A percentile compares a stretch with the other conserved stretches of the same genome.
phyloP scores from a whole-genome alignment of 2,888 invertebrate species.

The Eupithecia centaureata region DNA sequence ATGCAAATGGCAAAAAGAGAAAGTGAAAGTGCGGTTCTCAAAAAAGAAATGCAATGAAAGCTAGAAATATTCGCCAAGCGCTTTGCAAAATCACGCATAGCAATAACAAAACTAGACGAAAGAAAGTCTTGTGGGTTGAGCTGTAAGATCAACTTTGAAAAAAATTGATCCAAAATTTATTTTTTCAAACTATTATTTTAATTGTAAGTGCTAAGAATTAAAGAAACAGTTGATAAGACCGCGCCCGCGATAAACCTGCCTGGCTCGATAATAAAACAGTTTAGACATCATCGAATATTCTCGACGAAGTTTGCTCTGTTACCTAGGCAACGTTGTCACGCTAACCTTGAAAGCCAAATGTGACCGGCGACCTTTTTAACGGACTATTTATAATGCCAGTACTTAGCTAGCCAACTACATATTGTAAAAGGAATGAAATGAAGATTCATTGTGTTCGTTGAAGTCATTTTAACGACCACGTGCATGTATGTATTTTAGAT shows the following conservation, averaged over 20 bases:
- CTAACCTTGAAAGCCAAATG: constrained; percentile 20
- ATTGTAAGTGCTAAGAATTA: background rate
- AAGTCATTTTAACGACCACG: constrained; percentile 6
- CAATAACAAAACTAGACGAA: background rate
- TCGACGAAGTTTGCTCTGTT: constrained; percentile 35
- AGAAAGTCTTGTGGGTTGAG: background rate
- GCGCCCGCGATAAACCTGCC: constrained; percentile 20
- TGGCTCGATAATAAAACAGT: constrained; percentile 14
- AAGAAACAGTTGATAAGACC: constrained; percentile 10
- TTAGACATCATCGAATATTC: constrained; percentile 19
- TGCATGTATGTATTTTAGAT: background rate
- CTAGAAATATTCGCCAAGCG: constrained; percentile 31
- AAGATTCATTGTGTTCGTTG: background rate
- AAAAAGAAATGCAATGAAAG: constrained; percentile 6
- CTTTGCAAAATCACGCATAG: constrained; percentile 26
- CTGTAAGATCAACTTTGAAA: background rate
- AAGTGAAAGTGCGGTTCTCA: constrained; percentile 38
- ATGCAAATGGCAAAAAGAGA: constrained; percentile 20
- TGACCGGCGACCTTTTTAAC: constrained; percentile 22
- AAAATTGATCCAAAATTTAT: background rate
- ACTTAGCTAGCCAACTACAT: background rate
- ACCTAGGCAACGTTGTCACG: constrained; percentile 50
- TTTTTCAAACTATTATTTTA: background rate
- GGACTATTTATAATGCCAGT: constrained; percentile 18
- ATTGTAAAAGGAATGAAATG: background rate